phyloP scores from a whole-genome alignment of 2,797 vertebrate species.

The Amblyraja radiata region DNA sequence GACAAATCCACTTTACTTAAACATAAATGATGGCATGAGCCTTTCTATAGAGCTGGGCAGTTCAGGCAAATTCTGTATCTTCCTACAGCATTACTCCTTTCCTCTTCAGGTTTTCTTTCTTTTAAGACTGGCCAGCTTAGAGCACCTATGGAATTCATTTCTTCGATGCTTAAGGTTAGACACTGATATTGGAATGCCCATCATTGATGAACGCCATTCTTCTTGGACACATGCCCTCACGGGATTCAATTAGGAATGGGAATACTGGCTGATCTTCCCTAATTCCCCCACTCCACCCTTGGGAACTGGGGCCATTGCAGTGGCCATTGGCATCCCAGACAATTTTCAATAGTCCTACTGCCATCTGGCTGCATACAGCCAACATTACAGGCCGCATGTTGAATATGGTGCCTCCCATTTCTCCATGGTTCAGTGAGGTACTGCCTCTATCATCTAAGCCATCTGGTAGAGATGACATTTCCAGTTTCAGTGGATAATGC shows the following conservation, averaged over 20 bases:
- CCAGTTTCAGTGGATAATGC: not conserved
- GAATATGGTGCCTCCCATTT: not conserved
- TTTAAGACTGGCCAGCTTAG: not conserved
- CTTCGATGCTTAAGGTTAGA: not conserved
- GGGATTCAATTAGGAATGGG: not conserved
- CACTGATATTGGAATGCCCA: not conserved
- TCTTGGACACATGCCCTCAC: not conserved
- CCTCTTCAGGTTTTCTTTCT: not conserved
- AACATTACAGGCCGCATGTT: slow-evolving; percentile 1
- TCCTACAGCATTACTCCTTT: not conserved
- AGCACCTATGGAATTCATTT: not conserved
- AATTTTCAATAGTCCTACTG: slow-evolving; percentile 27
- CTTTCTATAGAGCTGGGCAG: not conserved
- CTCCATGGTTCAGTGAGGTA: not conserved
- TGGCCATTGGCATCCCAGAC: not conserved
- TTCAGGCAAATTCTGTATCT: not conserved
- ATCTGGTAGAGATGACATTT: not conserved
- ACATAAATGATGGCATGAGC: not conserved
- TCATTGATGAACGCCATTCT: not conserved
- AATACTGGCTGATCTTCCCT: not conserved
- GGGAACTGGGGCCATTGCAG: not conserved
- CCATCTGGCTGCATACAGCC: slow-evolving; percentile 8
- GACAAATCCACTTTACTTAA: not conserved
- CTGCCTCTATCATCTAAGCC: not conserved
- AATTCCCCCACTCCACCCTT: no score